Percentiles rank a stretch among this genome's conserved stretches.
Conservation (phyloP, 2,113 vertebrate genomes). For the Solea senegalensis region DNA sequence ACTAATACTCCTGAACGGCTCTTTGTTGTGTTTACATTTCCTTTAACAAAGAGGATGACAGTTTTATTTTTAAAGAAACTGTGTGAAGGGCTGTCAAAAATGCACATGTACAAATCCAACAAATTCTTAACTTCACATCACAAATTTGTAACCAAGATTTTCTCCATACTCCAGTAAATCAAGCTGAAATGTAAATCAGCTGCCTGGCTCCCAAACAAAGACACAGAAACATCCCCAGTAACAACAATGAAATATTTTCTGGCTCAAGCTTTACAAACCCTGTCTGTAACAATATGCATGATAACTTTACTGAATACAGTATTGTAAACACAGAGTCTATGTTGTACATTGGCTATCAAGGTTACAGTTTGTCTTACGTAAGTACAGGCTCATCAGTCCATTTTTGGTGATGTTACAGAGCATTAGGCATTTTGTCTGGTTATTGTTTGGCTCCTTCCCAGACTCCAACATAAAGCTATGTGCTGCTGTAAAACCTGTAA, state of each 20-base stretch:
- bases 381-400: conserved; percentile 9
- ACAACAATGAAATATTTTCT: conserved; percentile 34
- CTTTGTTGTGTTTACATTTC: background rate
- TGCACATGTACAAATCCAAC: background rate
- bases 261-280: conserved; percentile 20
- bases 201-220: conserved; percentile 39
- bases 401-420: conserved; percentile 34
- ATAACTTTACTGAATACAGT: conserved; percentile 7
- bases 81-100: background rate
- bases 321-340: conserved; percentile 10
- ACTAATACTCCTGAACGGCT: background rate
- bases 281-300: conserved; percentile 9
- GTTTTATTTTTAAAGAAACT: background rate
- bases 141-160: conserved; percentile 11
- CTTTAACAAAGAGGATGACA: background rate
- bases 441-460: conserved; percentile 36
- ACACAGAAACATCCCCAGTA: conserved; percentile 22
- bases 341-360: background rate
- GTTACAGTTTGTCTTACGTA: background rate
- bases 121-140: background rate
- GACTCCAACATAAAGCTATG: conserved; percentile 12
- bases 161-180: conserved; percentile 23
- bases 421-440: conserved; percentile 18
- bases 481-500: conserved; percentile 38
- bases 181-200: conserved; percentile 60